Evolutionary conservation across 2,888 invertebrate species (phyloP), one percentile per base, ranked within the genome.

Genomic region (Ditula angustiorana): DNA sequence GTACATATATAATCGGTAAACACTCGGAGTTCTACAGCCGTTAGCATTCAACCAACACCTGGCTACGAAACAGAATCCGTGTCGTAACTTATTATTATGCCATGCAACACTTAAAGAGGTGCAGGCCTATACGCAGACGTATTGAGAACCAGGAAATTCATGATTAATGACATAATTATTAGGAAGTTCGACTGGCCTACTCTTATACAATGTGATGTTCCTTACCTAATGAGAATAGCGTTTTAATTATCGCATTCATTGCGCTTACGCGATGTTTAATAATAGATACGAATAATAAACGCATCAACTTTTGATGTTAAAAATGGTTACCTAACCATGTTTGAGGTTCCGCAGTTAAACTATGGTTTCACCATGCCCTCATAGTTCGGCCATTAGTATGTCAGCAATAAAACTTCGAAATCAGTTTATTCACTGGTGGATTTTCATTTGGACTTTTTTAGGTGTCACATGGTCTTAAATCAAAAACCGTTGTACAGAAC

Each of bases 71-170:
- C 59, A 35, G 60, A 66, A 60, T 49, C 56, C 60, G 57, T 66
- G 62, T 52, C 58, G 67, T 35, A 57, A 64, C 56, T 37, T 11
- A 63, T 63, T 59, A 56, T 24, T 66, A 61, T 61, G 50, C 61
- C 23, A 50, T 33, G 24, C 59, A 64, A 47, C 70, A 67, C 67
- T 60, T 64, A 61, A 19, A 33, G 28, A 46, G 19, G 35, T 23
- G 53, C 13, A 23, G 33, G 23, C 19, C 16, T 11, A 50, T 19
- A 35, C n/a, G 60, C 60, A 66, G n/a, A 50, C 52, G 47, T 41
- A 59, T 65, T 67, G 70, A 72, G 72, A 62, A 82, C 72, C 77
- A 83, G 84, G 83, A 84, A 81, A 79, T 73, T 73, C 61, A 64
- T 62, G 61, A 67, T 79, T 67, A 77, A 81, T 83, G 66, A 76